Percentiles rank a stretch among this genome's conserved stretches.
Evolutionary conservation across 2,888 invertebrate species (phyloP).

Genomic region (Nymphalis polychloros): DNA sequence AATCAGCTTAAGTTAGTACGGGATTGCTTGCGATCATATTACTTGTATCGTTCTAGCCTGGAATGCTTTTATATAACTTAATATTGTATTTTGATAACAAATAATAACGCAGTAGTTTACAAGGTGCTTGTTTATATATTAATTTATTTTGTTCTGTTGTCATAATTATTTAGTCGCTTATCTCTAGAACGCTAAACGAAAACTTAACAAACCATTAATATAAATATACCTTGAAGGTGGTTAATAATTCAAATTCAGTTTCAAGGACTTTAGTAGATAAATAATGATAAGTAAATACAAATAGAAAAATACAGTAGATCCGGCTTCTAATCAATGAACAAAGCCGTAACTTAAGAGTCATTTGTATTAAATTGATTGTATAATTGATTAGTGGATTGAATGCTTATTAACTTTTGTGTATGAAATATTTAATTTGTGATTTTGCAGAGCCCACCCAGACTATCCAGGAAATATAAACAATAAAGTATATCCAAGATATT

Average conservation of each 20-base stretch:
- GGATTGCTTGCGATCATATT: too few relatives aligned
- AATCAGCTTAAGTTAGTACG: too few relatives aligned
- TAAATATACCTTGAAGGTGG: constrained; percentile 28
- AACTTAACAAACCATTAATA: constrained; percentile 31
- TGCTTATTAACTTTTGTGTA: too few relatives aligned
- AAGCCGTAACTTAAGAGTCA: constrained; percentile 8
- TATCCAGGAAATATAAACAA: constrained; percentile 4
- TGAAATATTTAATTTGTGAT: not conserved
- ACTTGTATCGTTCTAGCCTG: too few relatives aligned
- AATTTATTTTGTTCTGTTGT: not conserved
- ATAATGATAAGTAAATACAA: constrained; percentile 33
- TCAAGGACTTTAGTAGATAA: constrained; percentile 33
- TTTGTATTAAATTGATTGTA: not conserved
- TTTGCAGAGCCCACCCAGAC: not conserved
- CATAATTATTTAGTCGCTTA: constrained; percentile 21
- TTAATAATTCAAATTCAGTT: constrained; percentile 35
- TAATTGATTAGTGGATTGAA: not conserved
- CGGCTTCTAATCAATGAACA: constrained; percentile 27
- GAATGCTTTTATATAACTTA: too few relatives aligned
- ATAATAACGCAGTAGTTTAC: too few relatives aligned
- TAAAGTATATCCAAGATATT: constrained; percentile 14
- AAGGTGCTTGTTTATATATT: not conserved
- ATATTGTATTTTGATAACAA: too few relatives aligned
- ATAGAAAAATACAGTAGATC: constrained; percentile 32
- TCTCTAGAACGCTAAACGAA: constrained; percentile 21